A percentile compares a stretch with the other conserved stretches of the same genome.
Evolutionary conservation across 2,888 invertebrate species (phyloP).

Genomic region (Caenorhabditis panamensis): DNA sequence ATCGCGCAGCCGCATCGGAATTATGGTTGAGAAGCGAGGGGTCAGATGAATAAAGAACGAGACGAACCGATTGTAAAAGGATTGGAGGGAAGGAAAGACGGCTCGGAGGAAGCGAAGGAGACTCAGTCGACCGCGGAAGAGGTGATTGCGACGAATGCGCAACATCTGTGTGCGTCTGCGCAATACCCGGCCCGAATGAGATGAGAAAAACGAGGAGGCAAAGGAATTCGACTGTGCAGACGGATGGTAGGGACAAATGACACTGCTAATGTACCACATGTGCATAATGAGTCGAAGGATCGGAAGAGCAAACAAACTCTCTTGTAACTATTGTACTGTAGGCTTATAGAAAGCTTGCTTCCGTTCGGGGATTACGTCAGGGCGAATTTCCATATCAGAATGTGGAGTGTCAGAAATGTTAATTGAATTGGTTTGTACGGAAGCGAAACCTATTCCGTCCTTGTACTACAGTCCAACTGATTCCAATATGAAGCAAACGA

Average conservation of each 20-base stretch:
- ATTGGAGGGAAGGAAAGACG: conserved; percentile 24
- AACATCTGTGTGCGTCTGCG: conserved; percentile 42
- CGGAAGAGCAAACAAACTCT: neutral
- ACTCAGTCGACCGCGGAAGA: conserved; percentile 45
- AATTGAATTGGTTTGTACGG: neutral
- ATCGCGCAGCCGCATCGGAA: conserved; percentile 11
- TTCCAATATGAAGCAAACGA: no score
- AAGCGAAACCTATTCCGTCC: no score
- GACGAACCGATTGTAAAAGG: conserved; percentile 42
- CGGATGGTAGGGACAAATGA: no score
- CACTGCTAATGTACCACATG: conserved; percentile 26
- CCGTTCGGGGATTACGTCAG: no score
- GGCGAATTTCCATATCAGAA: no score
- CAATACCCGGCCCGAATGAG: conserved; percentile 29
- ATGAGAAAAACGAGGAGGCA: conserved; percentile 9
- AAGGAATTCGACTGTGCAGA: neutral
- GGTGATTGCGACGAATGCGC: conserved; percentile 52
- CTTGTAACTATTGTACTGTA: neutral
- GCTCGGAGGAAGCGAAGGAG: conserved; percentile 18
- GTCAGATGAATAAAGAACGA: conserved; percentile 21
- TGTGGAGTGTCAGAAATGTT: no score
- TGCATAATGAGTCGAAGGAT: neutral
- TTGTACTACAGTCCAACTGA: neutral
- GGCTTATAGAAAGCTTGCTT: no score
- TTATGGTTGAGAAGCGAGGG: conserved; percentile 16